Base-by-base conservation (phyloP, 92 coral and sea anemone species). In the Paramuricea clavata region DNA sequence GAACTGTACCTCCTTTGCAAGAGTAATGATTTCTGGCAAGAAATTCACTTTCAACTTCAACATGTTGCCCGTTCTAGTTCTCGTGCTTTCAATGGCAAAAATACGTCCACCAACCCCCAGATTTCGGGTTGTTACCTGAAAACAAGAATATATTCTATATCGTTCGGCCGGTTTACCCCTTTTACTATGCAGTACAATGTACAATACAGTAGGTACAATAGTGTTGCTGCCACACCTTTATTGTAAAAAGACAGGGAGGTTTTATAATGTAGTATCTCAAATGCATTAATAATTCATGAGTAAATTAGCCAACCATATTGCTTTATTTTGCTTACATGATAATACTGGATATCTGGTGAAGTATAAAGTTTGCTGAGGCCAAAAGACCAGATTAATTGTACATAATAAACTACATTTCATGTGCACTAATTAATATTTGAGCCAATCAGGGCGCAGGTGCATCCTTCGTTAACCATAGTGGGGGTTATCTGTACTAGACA, bases 101-200 rank as follows among this genome's bases (percentile, higher is more conserved):
- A 97, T 97, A 30, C 99, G 92, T 3, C 99, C 99, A 54, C 98
- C 92, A 49, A 97, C 98, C 16, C 98, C 99, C 56, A 97, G 94
- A 86, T 94, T 97, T 15, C 99, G 91, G 69, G 95, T 94, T 64
- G 92, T 95, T 10, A 97, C 99, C 99, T 96, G 13, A 6, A 78
- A 44, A 7, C 49, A 60, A 7, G 52, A 57, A 68, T 6, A 17
- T 6, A 50, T 35, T 2, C 36, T 13, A 26, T 25, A 56, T 1
- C 12, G 8, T 15, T 78, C 3, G n/a, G 41, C 57, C 33, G 43
- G 52, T 47, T 6, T 5, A 47, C 52, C 3, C 42, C 8, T 8
- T 36, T 36, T 8, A 36, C 42, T 36, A 36, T 36, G 42, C n/a
- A n/a, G n/a, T n/a, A n/a, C n/a, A n/a, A n/a, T n/a, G n/a, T 36